Evolutionary conservation across 2,113 vertebrate species (phyloP).

Genomic region (Puffinus mauretanicus): DNA sequence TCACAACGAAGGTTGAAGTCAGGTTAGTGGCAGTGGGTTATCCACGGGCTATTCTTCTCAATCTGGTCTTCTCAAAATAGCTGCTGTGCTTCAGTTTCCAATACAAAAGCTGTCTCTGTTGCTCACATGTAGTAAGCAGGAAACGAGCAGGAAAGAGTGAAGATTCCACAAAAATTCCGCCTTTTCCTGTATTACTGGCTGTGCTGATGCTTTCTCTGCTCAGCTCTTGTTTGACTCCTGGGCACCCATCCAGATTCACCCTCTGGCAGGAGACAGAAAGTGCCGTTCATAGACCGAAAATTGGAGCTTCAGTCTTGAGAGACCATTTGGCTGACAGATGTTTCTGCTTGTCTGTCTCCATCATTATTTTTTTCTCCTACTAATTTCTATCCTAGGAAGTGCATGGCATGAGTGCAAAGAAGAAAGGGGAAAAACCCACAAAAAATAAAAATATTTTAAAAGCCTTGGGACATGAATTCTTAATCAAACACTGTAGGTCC

Average conservation of each 20-base stretch:
- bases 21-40: background rate
- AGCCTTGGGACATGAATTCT: background rate
- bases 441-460: background rate
- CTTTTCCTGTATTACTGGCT: conserved; percentile 42
- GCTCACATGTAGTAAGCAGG: conserved; percentile 40
- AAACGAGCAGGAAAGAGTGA: conserved; percentile 50
- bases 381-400: background rate
- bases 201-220: background rate
- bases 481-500: background rate
- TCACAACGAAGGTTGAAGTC: background rate
- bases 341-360: background rate
- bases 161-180: conserved; percentile 48
- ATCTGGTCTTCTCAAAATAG: background rate
- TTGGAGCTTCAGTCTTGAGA: background rate
- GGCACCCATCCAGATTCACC: conserved; percentile 34
- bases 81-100: background rate
- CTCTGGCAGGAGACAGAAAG: conserved; percentile 22
- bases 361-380: background rate
- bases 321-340: conserved; percentile 61
- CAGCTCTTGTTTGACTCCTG: conserved; percentile 31
- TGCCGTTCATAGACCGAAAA: conserved; percentile 15
- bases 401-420: background rate
- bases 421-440: background rate
- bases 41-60: background rate
- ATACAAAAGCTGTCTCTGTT: conserved; percentile 41